A percentile compares a stretch with the other conserved stretches of the same genome.
phyloP scores from a whole-genome alignment of 2,797 vertebrate genomes.

The Malacoctenus gilli region DNA sequence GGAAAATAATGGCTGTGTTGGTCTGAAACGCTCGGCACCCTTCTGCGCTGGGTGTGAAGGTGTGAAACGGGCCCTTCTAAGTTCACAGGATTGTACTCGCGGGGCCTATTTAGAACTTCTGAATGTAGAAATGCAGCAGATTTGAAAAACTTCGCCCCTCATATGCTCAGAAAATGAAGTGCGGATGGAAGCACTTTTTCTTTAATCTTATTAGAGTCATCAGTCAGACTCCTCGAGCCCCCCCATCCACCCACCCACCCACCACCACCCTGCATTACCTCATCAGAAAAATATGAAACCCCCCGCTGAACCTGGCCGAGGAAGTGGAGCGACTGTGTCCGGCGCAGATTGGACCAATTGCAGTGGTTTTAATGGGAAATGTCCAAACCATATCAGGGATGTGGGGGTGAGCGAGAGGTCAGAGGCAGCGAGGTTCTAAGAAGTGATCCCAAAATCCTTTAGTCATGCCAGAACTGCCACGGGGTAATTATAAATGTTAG shows the following conservation, averaged over 20 bases:
- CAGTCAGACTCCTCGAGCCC: constrained; percentile 3
- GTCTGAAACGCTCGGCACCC: too few relatives aligned
- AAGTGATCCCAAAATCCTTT: constrained; percentile 34
- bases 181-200: constrained; percentile 2
- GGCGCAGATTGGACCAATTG: constrained; percentile 54
- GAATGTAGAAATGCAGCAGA: not conserved
- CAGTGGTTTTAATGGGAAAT: constrained; percentile 61
- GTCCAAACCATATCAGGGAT: constrained; percentile 47
- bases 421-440: constrained; percentile 5
- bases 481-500: constrained; percentile 30
- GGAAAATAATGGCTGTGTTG: too few relatives aligned
- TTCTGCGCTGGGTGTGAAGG: too few relatives aligned
- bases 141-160: not conserved
- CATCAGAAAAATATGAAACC: constrained; percentile 31
- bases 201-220: constrained; percentile 8
- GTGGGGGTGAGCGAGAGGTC: constrained; percentile 58
- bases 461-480: constrained; percentile 4
- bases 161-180: not conserved
- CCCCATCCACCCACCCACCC: too few relatives aligned
- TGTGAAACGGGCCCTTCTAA: too few relatives aligned
- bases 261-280: constrained; percentile 11
- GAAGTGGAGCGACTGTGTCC: constrained; percentile 31
- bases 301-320: constrained; percentile 22
- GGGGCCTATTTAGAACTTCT: not conserved
- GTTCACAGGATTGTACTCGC: too few relatives aligned